phyloP scores from a whole-genome alignment of 2,797 vertebrate species.

The Sebastolobus altivelis region DNA sequence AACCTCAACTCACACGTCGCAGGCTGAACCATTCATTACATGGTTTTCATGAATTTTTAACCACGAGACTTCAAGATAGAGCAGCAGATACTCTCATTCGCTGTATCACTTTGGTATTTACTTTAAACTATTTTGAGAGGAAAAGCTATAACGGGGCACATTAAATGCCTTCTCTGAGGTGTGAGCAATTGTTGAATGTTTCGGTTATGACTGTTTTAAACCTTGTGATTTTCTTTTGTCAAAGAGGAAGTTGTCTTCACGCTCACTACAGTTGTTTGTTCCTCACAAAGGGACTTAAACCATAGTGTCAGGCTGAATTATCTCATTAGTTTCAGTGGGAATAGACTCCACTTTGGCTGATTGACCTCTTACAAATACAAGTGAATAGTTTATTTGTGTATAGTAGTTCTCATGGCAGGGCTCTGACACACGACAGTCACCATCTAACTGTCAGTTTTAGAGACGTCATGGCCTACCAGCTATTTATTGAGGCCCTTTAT shows the following conservation, averaged over 20 bases:
- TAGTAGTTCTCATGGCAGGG: not conserved
- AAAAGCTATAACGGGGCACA: no score
- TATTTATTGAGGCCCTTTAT: not conserved
- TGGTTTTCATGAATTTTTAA: conserved; percentile 4
- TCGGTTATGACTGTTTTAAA: not conserved
- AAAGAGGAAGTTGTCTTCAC: conserved; percentile 46
- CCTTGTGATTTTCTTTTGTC: conserved; percentile 28
- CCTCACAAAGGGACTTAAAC: conserved; percentile 6
- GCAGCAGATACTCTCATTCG: not conserved
- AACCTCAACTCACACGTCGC: conserved; percentile 36
- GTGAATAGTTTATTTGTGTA: not conserved
- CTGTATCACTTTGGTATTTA: not conserved
- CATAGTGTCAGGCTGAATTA: not conserved
- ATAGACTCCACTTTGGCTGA: not conserved
- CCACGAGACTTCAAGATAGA: not conserved
- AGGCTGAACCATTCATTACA: not conserved
- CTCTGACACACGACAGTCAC: not conserved
- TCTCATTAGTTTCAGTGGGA: conserved; percentile 20
- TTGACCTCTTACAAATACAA: not conserved
- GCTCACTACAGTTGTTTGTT: not conserved
- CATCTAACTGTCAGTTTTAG: not conserved
- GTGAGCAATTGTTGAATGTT: not conserved
- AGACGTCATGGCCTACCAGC: not conserved
- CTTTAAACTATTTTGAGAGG: not conserved
- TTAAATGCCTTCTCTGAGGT: conserved; percentile 4